phyloP scores from a whole-genome alignment of 2,888 invertebrate species.

The Elmis aenea region DNA sequence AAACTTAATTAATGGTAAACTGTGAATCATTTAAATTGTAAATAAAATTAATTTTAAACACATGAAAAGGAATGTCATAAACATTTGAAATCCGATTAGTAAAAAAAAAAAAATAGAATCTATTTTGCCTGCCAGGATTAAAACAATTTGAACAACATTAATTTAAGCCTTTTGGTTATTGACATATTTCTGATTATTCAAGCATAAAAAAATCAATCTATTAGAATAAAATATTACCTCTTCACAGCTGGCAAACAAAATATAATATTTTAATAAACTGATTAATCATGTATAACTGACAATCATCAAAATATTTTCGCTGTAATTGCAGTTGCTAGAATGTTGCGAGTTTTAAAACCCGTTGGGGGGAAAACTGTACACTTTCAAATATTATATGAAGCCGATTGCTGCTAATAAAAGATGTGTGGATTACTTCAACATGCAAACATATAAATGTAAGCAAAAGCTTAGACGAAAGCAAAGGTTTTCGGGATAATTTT shows the following conservation, averaged over 20 bases:
- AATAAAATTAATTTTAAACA: conserved; percentile 11
- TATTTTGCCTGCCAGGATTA: conserved; percentile 11
- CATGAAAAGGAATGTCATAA: conserved; percentile 6
- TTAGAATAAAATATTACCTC: no score
- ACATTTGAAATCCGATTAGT: conserved; percentile 9
- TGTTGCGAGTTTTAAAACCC: conserved; percentile 45
- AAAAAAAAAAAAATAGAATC: conserved; percentile 10
- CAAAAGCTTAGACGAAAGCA: conserved; percentile 26
- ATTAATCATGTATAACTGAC: background rate
- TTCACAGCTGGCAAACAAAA: background rate
- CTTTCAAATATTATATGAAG: conserved; percentile 22
- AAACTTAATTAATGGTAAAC: no score
- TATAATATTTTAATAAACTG: background rate
- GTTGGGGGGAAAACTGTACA: conserved; percentile 30
- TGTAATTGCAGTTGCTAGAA: conserved; percentile 50
- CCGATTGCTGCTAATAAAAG: conserved; percentile 23
- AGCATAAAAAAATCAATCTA: no score
- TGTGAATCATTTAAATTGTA: no score
- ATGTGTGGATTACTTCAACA: conserved; percentile 21
- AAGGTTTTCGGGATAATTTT: conserved; percentile 20
- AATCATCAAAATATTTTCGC: conserved; percentile 21
- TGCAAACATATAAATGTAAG: conserved; percentile 26
- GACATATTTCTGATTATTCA: no score
- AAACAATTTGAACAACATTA: conserved; percentile 2
- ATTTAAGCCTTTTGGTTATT: no score